Evolutionary conservation across 2,113 vertebrate genomes (phyloP).

Genomic region (Dermatemys mawii): DNA sequence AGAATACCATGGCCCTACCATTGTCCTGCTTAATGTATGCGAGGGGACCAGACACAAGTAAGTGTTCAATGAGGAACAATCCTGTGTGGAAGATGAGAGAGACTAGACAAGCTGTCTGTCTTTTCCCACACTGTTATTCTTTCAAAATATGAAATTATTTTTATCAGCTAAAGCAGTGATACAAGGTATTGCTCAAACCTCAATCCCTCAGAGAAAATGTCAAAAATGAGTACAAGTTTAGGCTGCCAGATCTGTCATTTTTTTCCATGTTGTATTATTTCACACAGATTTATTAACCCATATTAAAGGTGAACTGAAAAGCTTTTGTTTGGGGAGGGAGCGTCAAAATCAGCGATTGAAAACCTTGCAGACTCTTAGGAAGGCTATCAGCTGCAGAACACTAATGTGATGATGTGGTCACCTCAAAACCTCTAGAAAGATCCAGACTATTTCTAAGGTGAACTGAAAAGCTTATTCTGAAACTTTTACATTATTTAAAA

Average conservation of each 20-base stretch:
- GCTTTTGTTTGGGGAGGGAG: neutral
- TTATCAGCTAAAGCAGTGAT: neutral
- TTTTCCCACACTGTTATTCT: neutral
- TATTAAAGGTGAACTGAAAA: conserved; percentile 7
- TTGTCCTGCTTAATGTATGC: neutral
- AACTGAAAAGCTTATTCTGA: neutral
- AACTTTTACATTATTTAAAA: conserved; percentile 9
- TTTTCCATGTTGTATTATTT: conserved; percentile 3
- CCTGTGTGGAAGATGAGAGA: rapidly evolving
- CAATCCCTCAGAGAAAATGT: neutral
- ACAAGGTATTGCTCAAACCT: neutral
- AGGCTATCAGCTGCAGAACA: neutral
- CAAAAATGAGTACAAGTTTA: conserved; percentile 3
- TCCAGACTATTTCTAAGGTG: neutral
- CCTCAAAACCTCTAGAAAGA: neutral
- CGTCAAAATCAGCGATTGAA: neutral
- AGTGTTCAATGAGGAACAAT: neutral
- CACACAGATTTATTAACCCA: conserved; percentile 48
- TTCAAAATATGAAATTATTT: neutral
- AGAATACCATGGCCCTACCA: neutral
- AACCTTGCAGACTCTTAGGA: neutral
- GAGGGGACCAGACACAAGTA: neutral
- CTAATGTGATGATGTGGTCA: neutral
- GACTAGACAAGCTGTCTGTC: neutral
- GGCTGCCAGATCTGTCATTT: conserved; percentile 28